A percentile compares a stretch with the other conserved stretches of the same genome.
Evolutionary conservation across 2,888 invertebrate genomes (phyloP).

Genomic region (Yponomeuta cagnagella): DNA sequence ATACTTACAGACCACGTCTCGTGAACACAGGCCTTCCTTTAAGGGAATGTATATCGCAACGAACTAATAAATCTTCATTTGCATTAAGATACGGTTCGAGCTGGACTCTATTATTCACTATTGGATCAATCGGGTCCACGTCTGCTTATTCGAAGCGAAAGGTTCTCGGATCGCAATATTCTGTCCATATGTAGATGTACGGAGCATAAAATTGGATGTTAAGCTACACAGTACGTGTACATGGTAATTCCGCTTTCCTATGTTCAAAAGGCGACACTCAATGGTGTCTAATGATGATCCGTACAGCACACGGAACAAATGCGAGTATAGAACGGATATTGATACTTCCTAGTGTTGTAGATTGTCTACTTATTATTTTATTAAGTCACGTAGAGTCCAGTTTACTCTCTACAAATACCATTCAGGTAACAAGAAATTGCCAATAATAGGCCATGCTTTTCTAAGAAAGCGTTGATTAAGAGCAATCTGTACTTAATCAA

Average conservation of each 20-base stretch:
- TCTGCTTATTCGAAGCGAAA: conserved; percentile 5
- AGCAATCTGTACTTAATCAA: too few relatives aligned
- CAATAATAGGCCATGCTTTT: too few relatives aligned
- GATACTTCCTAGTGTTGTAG: too few relatives aligned
- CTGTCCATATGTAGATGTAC: neutral
- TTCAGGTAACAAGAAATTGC: too few relatives aligned
- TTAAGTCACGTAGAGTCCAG: too few relatives aligned
- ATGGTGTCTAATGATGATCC: too few relatives aligned
- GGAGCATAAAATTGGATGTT: neutral
- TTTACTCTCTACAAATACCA: too few relatives aligned
- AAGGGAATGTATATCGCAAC: conserved; percentile 30
- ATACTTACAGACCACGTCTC: neutral
- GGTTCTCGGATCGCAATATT: neutral
- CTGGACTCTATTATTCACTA: conserved; percentile 28
- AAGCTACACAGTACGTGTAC: neutral
- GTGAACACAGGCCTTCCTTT: conserved; percentile 20
- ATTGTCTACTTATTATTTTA: too few relatives aligned
- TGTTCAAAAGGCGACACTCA: neutral
- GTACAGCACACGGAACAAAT: too few relatives aligned
- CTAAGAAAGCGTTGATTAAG: too few relatives aligned
- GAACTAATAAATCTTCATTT: conserved; percentile 33
- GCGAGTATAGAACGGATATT: too few relatives aligned
- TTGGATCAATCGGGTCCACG: conserved; percentile 22
- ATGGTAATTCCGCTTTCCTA: neutral
- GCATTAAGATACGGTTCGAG: conserved; percentile 31